Base-by-base conservation (phyloP, 2,113 vertebrate genomes). In the Romanogobio albipinnatus region DNA sequence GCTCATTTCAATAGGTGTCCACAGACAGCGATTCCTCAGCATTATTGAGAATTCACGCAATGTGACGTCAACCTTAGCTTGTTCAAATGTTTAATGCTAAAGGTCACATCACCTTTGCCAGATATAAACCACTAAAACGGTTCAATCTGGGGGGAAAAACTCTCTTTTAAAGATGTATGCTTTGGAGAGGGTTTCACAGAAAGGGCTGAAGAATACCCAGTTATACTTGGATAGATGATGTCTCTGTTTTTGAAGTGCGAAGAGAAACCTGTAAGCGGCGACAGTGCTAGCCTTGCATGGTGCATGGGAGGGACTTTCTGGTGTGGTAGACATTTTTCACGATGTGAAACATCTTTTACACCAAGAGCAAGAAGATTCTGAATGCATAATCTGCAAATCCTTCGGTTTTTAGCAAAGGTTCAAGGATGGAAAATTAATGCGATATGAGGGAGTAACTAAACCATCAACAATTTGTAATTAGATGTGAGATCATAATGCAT, bases 381-480 rank as follows among this genome's bases (percentile, higher is more conserved):
- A 49, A 49, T 51, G 24, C 7, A 66, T 33, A 51, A 49, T 33
- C 61, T 13, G 4, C 45, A 77, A 29, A 47, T 24, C 9, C 36
- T 79, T 62, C 15, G n/a, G 39, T 62, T 22, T 76, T 36, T 33
- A 39, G 70, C 26, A 39, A 82, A 71, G 51, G 33, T 53, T 86
- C 78, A 84, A 77, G 1, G 56, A 71, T 56, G 70, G 51, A 45
- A 82, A 83, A 76, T 24, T 8, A 33, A 22, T 76, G 36, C 61
- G 86, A 82, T 64, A 73, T 33, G 75, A 82, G 19, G 33, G 51
- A 76, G 58, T 76, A 56, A 77, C 75, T 80, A 70, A 81, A 86
- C 73, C 49, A 87, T 84, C 77, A 81, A 85, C 84, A 81, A 84
- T 61, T 75, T 87, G 47, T 77, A 81, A 77, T 87, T 88, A 87